Conservation (phyloP, 2,888 invertebrate species). For the Cantharis rufa region DNA sequence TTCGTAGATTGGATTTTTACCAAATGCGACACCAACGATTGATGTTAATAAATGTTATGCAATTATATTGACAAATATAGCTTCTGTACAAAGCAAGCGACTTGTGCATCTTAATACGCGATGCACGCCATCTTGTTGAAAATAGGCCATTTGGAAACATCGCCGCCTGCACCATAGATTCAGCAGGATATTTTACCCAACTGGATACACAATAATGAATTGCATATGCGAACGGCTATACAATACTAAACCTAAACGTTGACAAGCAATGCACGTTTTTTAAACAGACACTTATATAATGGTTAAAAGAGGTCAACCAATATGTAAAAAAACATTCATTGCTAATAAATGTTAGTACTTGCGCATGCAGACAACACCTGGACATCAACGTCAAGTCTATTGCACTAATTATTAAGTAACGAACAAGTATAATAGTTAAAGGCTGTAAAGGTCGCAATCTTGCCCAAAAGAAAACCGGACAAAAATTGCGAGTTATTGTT, state of each 20-base stretch:
- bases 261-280: conserved; percentile 31
- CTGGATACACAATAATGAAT: conserved; percentile 46
- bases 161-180: conserved; percentile 55
- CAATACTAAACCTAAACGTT: conserved; percentile 43
- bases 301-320: not conserved
- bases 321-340: not conserved
- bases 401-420: no score
- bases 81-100: conserved; percentile 49
- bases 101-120: conserved; percentile 38
- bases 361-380: no score
- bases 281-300: not conserved
- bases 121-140: conserved; percentile 46
- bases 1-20: not conserved
- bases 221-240: conserved; percentile 47
- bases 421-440: no score
- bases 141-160: conserved; percentile 56
- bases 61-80: conserved; percentile 38
- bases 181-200: conserved; percentile 50
- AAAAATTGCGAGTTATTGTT: no score
- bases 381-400: no score
- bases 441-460: no score
- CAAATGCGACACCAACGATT: not conserved
- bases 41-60: conserved; percentile 18
- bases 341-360: not conserved
- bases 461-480: no score